phyloP scores from a whole-genome alignment of 1,140 invertebrate species.

The Phymastichus coffea region DNA sequence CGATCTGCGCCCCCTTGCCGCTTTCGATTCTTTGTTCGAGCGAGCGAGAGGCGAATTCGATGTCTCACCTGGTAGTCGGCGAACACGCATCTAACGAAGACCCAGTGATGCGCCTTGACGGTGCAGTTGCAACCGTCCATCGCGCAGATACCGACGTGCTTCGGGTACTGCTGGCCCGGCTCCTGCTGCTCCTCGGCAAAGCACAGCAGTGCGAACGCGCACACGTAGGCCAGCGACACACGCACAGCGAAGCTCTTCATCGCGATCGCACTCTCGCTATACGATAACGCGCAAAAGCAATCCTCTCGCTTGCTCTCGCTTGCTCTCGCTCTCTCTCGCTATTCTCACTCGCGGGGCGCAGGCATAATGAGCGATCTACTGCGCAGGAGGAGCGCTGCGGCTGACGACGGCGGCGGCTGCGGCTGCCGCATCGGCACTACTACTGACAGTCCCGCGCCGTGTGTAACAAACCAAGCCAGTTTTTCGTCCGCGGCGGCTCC shows the following conservation, averaged over 20 bases:
- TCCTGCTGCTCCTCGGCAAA: slow-evolving; percentile 21
- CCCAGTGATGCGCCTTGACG: slow-evolving; percentile 60
- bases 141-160: slow-evolving; percentile 55
- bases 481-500: too few species aligned
- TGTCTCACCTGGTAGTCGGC: slow-evolving; percentile 57
- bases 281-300: not conserved
- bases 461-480: too few species aligned
- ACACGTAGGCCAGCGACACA: slow-evolving; percentile 39
- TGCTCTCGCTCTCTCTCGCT: not conserved
- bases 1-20: too few species aligned
- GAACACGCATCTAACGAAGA: slow-evolving; percentile 65
- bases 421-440: too few species aligned
- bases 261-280: not conserved
- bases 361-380: not conserved
- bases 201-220: not conserved
- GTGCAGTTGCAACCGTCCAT: slow-evolving; percentile 63
- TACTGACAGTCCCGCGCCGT: too few species aligned
- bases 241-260: slow-evolving; percentile 38
- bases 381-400: not conserved
- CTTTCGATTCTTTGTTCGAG: not conserved
- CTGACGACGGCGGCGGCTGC: too few species aligned
- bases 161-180: slow-evolving; percentile 21
- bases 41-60: not conserved
- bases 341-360: not conserved
- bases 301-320: not conserved